A percentile compares a stretch with the other conserved stretches of the same genome.
These are phyloP conservation scores for Parapristionchus giblindavisi DNA, from an alignment of 2,888 invertebrate genomes.

Conservation along the genomic window DNA sequence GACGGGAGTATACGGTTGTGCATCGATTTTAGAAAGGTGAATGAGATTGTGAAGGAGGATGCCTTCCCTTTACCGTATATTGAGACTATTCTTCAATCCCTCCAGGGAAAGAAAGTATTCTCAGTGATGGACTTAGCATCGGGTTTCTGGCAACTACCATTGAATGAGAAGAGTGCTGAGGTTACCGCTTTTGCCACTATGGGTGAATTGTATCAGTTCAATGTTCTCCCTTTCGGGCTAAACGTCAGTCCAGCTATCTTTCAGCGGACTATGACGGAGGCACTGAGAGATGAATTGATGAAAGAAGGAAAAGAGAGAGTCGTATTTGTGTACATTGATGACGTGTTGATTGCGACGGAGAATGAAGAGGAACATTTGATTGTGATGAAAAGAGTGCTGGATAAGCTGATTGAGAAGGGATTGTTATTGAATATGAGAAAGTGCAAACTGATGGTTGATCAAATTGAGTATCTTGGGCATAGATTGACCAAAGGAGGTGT, in stretches of 20 bases:
- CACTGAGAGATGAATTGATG: conserved; percentile 8
- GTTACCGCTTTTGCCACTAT: neutral
- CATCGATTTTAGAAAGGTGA: conserved; percentile 12
- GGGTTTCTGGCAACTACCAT: conserved; percentile 3
- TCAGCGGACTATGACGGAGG: conserved; percentile 17
- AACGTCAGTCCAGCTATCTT: neutral
- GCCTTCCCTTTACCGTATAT: conserved; percentile 14
- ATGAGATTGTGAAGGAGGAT: conserved; percentile 13
- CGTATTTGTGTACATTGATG: conserved; percentile 43
- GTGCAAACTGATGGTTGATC: neutral
- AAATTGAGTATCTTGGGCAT: conserved; percentile 10
- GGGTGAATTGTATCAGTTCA: conserved; percentile 6
- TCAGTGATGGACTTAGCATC: conserved; percentile 37
- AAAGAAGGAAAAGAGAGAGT: conserved; percentile 4
- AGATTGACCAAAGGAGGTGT: conserved; percentile 30
- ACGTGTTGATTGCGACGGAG: conserved; percentile 43
- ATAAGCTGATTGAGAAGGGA: neutral
- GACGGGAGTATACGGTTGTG: neutral
- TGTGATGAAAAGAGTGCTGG: conserved; percentile 8
- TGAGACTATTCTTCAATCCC: neutral
- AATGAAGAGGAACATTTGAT: conserved; percentile 38
- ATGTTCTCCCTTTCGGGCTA: neutral
- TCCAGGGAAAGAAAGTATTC: conserved; percentile 16
- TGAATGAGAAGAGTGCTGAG: neutral
- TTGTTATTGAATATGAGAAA: conserved; percentile 8